Conservation (phyloP, 2,888 invertebrate species). For the Stomorhina lunata region DNA sequence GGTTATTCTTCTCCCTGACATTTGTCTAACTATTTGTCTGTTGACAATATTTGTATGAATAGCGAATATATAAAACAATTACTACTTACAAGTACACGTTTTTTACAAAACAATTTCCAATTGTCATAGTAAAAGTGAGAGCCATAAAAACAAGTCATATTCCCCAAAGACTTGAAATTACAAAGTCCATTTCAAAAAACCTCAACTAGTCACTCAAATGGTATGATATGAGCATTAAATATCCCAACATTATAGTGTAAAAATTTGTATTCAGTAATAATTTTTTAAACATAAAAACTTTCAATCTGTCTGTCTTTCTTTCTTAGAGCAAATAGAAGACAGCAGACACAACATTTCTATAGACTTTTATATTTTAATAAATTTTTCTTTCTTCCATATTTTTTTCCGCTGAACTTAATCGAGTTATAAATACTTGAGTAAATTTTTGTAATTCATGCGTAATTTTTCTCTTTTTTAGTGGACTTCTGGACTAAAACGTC, state of each 20-base stretch:
- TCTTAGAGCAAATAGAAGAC: neutral
- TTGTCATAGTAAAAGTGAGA: neutral
- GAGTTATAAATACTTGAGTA: conserved; percentile 61
- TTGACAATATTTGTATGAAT: too few relatives aligned
- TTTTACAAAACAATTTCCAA: neutral
- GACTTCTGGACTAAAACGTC: neutral
- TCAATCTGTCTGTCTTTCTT: conserved; percentile 39
- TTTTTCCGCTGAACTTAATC: conserved; percentile 37
- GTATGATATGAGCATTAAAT: neutral
- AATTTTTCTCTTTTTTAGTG: conserved; percentile 34
- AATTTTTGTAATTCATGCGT: conserved; percentile 54
- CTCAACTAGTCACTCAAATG: too few relatives aligned
- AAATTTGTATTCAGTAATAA: conserved; percentile 40
- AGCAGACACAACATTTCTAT: conserved; percentile 8
- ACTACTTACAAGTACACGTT: neutral
- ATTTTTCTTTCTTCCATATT: neutral
- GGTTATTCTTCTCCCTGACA: too few relatives aligned
- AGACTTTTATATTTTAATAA: too few relatives aligned
- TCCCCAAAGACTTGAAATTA: conserved; percentile 5
- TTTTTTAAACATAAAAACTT: conserved; percentile 35
- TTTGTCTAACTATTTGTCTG: too few relatives aligned
- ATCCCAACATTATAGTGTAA: neutral
- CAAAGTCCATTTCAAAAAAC: conserved; percentile 29
- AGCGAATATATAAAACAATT: neutral
- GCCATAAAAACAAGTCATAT: neutral